A percentile compares a stretch with the other conserved stretches of the same genome.
Conservation (phyloP, 2,113 vertebrate species). For the Gambusia holbrooki region DNA sequence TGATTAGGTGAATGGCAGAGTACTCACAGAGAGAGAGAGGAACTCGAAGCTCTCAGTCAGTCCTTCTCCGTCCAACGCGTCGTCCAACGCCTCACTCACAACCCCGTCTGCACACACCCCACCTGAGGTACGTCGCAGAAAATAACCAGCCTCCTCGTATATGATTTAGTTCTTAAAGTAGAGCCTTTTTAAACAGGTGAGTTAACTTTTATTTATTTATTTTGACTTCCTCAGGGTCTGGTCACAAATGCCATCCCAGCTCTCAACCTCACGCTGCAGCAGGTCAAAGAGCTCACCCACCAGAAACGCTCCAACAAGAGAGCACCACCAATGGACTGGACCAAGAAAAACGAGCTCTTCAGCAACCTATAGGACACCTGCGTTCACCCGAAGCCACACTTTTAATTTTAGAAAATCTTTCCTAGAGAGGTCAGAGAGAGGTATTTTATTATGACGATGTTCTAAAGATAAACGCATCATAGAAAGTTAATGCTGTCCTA, state of each 20-base stretch:
- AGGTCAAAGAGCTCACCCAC: constrained; percentile 92
- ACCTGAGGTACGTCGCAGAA: constrained; percentile 62
- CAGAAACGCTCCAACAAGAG: constrained; percentile 94
- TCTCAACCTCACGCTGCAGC: constrained; percentile 88
- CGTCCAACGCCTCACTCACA: constrained; percentile 75
- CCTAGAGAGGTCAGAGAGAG: constrained; percentile 18
- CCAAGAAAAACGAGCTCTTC: constrained; percentile 98
- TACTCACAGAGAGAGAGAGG: constrained; percentile 50
- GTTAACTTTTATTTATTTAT: neutral
- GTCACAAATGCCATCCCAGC: constrained; percentile 79
- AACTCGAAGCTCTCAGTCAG: constrained; percentile 72
- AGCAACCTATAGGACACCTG: constrained; percentile 87
- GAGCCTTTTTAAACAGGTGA: neutral
- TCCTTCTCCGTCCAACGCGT: constrained; percentile 76
- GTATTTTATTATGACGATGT: neutral
- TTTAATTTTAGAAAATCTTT: constrained; percentile 22
- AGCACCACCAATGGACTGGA: constrained; percentile 98
- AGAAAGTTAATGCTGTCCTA: constrained; percentile 35
- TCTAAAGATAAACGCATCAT: constrained; percentile 1
- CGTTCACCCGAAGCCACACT: constrained; percentile 13
- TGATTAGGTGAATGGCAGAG: constrained; percentile 70
- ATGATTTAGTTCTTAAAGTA: neutral
- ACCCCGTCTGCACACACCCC: constrained; percentile 61
- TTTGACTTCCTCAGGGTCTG: constrained; percentile 38
- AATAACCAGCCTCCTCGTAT: neutral